phyloP scores from a whole-genome alignment of 2,888 invertebrate genomes.

The Xestoiulus laeticollis region DNA sequence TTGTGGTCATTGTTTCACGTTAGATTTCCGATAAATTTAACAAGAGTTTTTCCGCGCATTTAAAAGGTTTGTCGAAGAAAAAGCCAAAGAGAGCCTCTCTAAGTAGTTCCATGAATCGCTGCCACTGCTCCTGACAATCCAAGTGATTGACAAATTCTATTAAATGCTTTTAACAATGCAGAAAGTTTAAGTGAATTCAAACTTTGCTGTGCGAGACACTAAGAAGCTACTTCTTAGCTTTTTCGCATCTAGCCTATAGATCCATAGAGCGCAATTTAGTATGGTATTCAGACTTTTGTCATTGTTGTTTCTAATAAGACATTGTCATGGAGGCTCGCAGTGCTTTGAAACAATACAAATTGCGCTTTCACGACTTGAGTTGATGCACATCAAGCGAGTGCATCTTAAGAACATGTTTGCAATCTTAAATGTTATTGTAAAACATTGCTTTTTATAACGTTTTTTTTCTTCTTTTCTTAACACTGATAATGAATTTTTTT shows the following conservation, averaged over 20 bases:
- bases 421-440: too few relatives aligned
- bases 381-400: neutral
- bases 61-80: slow-evolving; percentile 28
- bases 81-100: neutral
- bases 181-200: slow-evolving; percentile 43
- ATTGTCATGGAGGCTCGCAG: neutral
- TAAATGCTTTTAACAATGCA: slow-evolving; percentile 43
- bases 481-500: too few relatives aligned
- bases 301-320: neutral
- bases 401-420: too few relatives aligned
- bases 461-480: too few relatives aligned
- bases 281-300: neutral
- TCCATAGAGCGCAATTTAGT: neutral
- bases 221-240: neutral
- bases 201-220: neutral
- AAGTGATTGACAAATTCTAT: slow-evolving; percentile 38
- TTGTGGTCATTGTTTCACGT: slow-evolving; percentile 38
- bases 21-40: slow-evolving; percentile 43
- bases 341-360: neutral
- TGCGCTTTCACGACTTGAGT: neutral
- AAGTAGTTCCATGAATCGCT: slow-evolving; percentile 12
- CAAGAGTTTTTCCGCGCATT: slow-evolving; percentile 19
- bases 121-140: slow-evolving; percentile 34
- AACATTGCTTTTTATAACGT: too few relatives aligned
- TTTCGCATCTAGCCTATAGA: neutral